Percentiles rank a stretch among this genome's conserved stretches.
Conservation (phyloP, 2,797 vertebrate species). For the Atherinosoma microstoma region DNA sequence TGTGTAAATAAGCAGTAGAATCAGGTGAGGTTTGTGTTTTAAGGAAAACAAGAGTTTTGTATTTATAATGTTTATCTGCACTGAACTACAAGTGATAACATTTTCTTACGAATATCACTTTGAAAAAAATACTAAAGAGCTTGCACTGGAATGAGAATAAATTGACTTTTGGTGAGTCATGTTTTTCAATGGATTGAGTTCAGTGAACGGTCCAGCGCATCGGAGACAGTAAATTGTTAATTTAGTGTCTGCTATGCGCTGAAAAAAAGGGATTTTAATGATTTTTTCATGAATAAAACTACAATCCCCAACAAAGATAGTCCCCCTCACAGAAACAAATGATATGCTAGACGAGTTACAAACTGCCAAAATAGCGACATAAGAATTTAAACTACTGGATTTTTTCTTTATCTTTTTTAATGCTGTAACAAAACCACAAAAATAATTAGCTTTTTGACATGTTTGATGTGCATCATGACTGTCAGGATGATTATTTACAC, state of each 20-base stretch:
- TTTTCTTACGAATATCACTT: conserved; percentile 42
- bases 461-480: conserved; percentile 48
- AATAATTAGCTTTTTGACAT: conserved; percentile 33
- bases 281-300: conserved; percentile 35
- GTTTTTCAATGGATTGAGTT: conserved; percentile 22
- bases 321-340: conserved; percentile 5
- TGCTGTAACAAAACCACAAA: conserved; percentile 33
- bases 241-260: too few species aligned
- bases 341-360: conserved; percentile 22
- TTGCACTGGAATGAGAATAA: conserved; percentile 43
- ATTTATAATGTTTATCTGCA: conserved; percentile 64
- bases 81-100: conserved; percentile 46
- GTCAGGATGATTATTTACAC: conserved; percentile 52
- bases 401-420: conserved; percentile 16
- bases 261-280: conserved; percentile 14
- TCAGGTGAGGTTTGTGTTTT: conserved; percentile 63
- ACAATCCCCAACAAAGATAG: background rate
- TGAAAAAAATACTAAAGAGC: conserved; percentile 38
- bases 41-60: conserved; percentile 66
- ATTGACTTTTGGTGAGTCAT: conserved; percentile 20
- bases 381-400: conserved; percentile 37
- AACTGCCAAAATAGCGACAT: conserved; percentile 22
- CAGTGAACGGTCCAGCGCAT: background rate
- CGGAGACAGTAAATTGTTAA: too few species aligned
- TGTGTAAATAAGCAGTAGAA: conserved; percentile 68